Conservation (phyloP, 2,797 vertebrate genomes). For the Etheostoma nigrum region DNA sequence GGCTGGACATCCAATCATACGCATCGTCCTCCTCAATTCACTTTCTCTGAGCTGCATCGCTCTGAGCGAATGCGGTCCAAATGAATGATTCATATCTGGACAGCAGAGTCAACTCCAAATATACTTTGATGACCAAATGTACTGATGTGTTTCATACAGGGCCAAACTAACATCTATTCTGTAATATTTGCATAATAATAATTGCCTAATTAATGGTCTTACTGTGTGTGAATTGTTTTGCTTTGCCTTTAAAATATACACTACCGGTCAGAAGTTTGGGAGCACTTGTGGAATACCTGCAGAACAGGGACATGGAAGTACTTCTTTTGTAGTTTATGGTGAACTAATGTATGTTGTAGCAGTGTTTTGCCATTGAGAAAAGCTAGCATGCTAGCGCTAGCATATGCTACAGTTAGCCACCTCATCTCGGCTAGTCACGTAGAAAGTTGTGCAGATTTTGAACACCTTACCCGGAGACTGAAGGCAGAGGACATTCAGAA, state of each 20-base stretch:
- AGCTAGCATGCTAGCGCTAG: too few species aligned
- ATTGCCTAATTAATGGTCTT: neutral
- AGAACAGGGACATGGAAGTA: too few species aligned
- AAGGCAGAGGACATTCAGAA: too few species aligned
- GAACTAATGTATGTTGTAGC: too few species aligned
- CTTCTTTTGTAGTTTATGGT: too few species aligned
- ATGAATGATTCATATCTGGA: slow-evolving; percentile 32
- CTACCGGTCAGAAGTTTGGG: too few species aligned
- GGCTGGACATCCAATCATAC: slow-evolving; percentile 35
- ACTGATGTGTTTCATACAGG: neutral
- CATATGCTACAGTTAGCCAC: too few species aligned
- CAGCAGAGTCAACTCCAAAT: slow-evolving; percentile 15
- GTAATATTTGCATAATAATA: neutral
- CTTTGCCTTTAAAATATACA: neutral
- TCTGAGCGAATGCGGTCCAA: slow-evolving; percentile 4
- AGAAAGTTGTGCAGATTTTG: too few species aligned
- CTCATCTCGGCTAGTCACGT: too few species aligned
- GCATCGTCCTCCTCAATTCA: slow-evolving; percentile 25
- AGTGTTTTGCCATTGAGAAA: too few species aligned
- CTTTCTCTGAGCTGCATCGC: neutral
- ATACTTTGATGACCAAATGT: neutral
- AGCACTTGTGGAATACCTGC: too few species aligned
- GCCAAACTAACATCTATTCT: neutral
- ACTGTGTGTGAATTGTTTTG: slow-evolving; percentile 22
- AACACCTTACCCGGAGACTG: too few species aligned